These are phyloP conservation scores for Sphinx pinastri DNA, from an alignment of 2,888 invertebrate genomes.

Conservation along the genomic window DNA sequence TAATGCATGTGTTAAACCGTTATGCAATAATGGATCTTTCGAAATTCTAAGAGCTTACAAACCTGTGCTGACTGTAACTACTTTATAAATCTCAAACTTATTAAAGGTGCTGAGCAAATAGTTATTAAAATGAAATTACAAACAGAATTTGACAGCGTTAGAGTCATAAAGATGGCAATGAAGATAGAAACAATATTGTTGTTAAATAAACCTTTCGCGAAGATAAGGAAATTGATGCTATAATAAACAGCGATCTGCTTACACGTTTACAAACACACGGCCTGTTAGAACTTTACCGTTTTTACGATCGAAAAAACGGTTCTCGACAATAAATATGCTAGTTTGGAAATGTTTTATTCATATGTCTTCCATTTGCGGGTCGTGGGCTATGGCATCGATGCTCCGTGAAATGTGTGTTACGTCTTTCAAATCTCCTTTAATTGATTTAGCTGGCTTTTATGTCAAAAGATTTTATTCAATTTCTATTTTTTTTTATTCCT, in stretches of 20 bases:
- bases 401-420: not conserved
- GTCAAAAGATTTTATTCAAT: not conserved
- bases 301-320: constrained; percentile 23
- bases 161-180: not conserved
- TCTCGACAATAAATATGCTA: constrained; percentile 21
- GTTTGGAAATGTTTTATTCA: constrained; percentile 21
- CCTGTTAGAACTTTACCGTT: constrained; percentile 22
- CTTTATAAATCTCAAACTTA: not conserved
- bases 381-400: not conserved
- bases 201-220: not conserved
- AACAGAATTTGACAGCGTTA: too few relatives aligned
- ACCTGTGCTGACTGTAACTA: not conserved
- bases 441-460: not conserved
- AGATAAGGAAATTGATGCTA: constrained; percentile 1
- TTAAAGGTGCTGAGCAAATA: not conserved
- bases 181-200: constrained; percentile 1
- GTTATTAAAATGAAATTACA: not conserved
- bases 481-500: not conserved
- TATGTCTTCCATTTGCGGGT: constrained; percentile 2
- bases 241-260: constrained; percentile 27
- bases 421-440: not conserved
- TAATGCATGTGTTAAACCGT: too few relatives aligned
- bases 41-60: too few relatives aligned
- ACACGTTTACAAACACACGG: constrained; percentile 21
- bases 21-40: too few relatives aligned